These are phyloP conservation scores for Ditula angustiorana DNA, from an alignment of 2,888 invertebrate genomes.

Conservation along the genomic window DNA sequence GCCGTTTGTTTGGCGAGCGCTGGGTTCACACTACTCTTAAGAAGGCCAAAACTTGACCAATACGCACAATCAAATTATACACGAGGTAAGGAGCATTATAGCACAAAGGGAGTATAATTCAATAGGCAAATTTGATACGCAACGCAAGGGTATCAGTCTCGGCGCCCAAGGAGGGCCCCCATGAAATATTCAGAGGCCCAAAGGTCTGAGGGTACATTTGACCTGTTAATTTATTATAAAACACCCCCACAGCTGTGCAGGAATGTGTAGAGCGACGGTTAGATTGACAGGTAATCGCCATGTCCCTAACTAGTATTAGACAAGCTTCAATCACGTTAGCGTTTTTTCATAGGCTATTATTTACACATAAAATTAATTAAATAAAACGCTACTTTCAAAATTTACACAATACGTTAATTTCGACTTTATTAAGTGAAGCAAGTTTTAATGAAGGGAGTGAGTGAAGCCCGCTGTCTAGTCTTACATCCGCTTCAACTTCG, in stretches of 20 bases:
- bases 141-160: constrained; percentile 25
- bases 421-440: not conserved
- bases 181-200: constrained; percentile 64
- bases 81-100: not conserved
- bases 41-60: not conserved
- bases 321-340: no score
- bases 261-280: not conserved
- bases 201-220: constrained; percentile 46
- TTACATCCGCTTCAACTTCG: constrained; percentile 5
- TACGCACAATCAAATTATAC: not conserved
- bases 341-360: no score
- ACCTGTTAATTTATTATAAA: constrained; percentile 57
- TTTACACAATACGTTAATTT: not conserved
- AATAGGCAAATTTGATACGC: constrained; percentile 37
- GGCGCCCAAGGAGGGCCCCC: constrained; percentile 39
- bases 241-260: constrained; percentile 1
- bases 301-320: not conserved
- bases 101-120: constrained; percentile 33
- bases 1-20: no score
- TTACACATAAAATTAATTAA: no score
- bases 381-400: no score
- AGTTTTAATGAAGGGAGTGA: constrained; percentile 11
- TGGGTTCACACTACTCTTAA: no score
- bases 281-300: not conserved
- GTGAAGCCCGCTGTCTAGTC: not conserved